phyloP scores from a whole-genome alignment of 2,797 vertebrate species.

The Galagoides demidoff region DNA sequence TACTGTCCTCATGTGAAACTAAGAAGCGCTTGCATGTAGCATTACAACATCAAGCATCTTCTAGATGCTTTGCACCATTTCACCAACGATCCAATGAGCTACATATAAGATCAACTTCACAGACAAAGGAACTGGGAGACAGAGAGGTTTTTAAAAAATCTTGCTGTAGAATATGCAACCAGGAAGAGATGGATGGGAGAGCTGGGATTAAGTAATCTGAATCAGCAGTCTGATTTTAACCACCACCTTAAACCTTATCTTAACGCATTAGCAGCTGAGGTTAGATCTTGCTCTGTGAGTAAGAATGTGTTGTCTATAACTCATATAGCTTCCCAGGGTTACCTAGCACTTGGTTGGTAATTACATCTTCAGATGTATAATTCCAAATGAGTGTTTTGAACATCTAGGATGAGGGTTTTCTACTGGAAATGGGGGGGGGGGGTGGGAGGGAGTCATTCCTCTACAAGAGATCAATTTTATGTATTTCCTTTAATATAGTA shows the following conservation, averaged over 20 bases:
- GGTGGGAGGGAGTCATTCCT: not conserved
- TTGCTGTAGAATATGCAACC: not conserved
- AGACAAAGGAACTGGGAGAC: not conserved
- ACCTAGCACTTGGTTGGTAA: not conserved
- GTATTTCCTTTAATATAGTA: not conserved
- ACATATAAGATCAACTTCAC: not conserved
- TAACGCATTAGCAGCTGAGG: not conserved
- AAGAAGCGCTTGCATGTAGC: not conserved
- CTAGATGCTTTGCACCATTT: not conserved
- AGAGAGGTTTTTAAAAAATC: not conserved
- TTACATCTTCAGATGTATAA: not conserved
- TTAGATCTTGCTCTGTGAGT: slow-evolving; percentile 45
- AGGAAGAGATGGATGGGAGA: not conserved
- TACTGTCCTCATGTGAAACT: not conserved
- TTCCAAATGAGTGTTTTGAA: slow-evolving; percentile 26
- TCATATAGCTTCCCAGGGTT: not conserved
- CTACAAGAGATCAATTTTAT: not conserved
- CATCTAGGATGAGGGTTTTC: not conserved
- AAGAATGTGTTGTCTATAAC: not conserved
- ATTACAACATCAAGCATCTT: not conserved
- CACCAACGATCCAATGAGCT: not conserved
- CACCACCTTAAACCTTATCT: not conserved
- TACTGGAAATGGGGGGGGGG: no score
- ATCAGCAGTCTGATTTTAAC: not conserved
- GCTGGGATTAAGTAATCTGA: not conserved